Base-by-base conservation (phyloP, 2,113 vertebrate genomes). In the Entelurus aequoreus region DNA sequence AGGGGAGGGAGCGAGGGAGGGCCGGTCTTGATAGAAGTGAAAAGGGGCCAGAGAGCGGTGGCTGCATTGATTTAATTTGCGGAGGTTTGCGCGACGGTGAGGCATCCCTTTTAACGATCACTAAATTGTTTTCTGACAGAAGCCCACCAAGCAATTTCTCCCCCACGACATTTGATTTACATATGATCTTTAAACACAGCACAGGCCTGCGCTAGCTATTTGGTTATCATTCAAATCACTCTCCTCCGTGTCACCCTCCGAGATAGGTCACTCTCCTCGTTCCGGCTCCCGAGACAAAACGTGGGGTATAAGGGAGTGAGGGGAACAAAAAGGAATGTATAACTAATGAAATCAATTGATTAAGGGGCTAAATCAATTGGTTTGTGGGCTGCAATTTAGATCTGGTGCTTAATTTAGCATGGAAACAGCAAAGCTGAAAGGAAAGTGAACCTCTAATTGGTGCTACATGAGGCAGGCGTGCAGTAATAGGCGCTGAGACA, bases 171-270 rank as follows among this genome's bases (percentile, higher is more conserved):
- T 94, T 95, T 94, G 93, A 95, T 97, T 95, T 97, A 94, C 94
- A 94, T 96, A 93, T 95, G 94, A 96, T 95, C 94, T 96, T 96
- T 96, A 94, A 95, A 94, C 92, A 91, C 86, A 74, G 84, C 83
- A 87, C 81, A 84, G 79, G 89, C 81, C 78, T 3, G 79, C 38
- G 79, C 83, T 75, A 79, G 91, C 89, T 90, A 90, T 93, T 93
- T 92, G 91, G 90, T 95, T 94, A 94, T 94, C 93, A 95, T 95
- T 96, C 93, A 92, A 85, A 92, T 90, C 82, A 88, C 87, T 88
- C 90, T 86, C 87, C 80, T 63, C 90, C 81, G 80, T 87, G 91
- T 91, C 91, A 93, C 87, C 80, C 86, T 87, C 90, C 85, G 85
- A 81, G 91, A 94, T 93, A 92, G 91, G 93, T 93, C 90, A 91